A percentile compares a stretch with the other conserved stretches of the same genome.
Evolutionary conservation across 1,140 invertebrate genomes (phyloP).

Genomic region (Orius insidiosus): DNA sequence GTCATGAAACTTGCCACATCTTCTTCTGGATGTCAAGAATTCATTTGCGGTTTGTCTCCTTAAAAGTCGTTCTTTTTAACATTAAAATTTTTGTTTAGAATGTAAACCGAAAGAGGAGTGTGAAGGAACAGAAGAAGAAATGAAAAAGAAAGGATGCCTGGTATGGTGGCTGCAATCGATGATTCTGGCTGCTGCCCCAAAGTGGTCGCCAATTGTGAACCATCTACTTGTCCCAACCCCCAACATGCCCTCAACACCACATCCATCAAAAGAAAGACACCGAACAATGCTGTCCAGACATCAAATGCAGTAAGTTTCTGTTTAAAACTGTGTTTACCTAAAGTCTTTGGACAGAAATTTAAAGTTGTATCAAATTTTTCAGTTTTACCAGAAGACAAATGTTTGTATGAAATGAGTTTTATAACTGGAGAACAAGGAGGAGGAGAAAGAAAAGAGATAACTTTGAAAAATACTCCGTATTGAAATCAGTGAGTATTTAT

Average conservation of each 20-base stretch:
- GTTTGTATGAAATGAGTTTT: constrained; percentile 40
- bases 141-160: constrained; percentile 32
- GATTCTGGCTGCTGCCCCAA: constrained; percentile 49
- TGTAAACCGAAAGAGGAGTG: constrained; percentile 53
- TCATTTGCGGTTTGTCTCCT: constrained; percentile 38
- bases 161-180: constrained; percentile 37
- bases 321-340: too few relatives aligned
- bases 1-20: constrained; percentile 40
- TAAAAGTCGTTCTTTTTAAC: neutral
- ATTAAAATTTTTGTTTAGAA: constrained; percentile 28
- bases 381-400: constrained; percentile 49
- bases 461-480: constrained; percentile 24
- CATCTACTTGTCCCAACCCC: constrained; percentile 36
- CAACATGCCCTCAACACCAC: constrained; percentile 38
- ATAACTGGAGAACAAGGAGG: constrained; percentile 33
- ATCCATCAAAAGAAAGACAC: constrained; percentile 27
- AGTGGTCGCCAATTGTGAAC: constrained; percentile 36
- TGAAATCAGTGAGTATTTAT: constrained; percentile 31
- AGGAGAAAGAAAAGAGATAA: constrained; percentile 30
- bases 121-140: constrained; percentile 26
- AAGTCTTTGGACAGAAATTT: too few relatives aligned
- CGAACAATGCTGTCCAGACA: constrained; percentile 43
- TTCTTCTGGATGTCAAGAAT: constrained; percentile 41
- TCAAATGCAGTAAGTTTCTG: constrained; percentile 40
- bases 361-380: constrained; percentile 17